Evolutionary conservation across 2,888 invertebrate genomes (phyloP).

Genomic region (Ecliptopera silaceata): DNA sequence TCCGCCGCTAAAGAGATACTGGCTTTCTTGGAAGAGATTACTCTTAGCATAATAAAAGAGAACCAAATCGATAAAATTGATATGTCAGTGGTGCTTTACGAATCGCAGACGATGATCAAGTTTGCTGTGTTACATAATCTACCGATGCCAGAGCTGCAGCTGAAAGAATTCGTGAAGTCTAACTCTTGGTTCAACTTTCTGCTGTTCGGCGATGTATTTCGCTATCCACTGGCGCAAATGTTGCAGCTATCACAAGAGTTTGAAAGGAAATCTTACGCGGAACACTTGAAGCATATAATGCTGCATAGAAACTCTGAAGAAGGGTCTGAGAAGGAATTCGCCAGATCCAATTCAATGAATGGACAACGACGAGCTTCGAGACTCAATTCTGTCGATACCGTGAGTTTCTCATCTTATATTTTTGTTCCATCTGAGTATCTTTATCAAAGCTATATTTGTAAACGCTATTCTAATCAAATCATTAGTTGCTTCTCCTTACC

Average conservation of each 20-base stretch:
- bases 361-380: constrained; percentile 65
- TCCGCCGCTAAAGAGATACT: constrained; percentile 67
- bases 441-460: too few species aligned
- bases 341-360: constrained; percentile 57
- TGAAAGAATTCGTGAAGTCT: constrained; percentile 82
- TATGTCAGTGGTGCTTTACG: constrained; percentile 73
- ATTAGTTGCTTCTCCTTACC: too few species aligned
- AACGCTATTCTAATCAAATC: too few species aligned
- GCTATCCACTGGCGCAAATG: constrained; percentile 86
- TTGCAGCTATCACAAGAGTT: constrained; percentile 82
- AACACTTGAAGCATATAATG: constrained; percentile 84
- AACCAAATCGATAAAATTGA: constrained; percentile 59
- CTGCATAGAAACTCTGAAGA: constrained; percentile 68
- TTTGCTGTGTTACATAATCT: constrained; percentile 84
- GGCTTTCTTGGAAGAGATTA: constrained; percentile 70
- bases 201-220: constrained; percentile 86
- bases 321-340: constrained; percentile 62
- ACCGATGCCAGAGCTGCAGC: constrained; percentile 81
- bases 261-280: constrained; percentile 79
- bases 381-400: constrained; percentile 68
- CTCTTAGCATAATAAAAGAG: constrained; percentile 54
- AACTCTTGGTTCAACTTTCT: constrained; percentile 89
- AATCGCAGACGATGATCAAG: constrained; percentile 84
- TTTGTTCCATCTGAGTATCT: background rate
- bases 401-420: constrained; percentile 46